Evolutionary conservation across 2,888 invertebrate species (phyloP), one percentile per base, ranked within the genome.

Genomic region (Pristionchus maxplancki): DNA sequence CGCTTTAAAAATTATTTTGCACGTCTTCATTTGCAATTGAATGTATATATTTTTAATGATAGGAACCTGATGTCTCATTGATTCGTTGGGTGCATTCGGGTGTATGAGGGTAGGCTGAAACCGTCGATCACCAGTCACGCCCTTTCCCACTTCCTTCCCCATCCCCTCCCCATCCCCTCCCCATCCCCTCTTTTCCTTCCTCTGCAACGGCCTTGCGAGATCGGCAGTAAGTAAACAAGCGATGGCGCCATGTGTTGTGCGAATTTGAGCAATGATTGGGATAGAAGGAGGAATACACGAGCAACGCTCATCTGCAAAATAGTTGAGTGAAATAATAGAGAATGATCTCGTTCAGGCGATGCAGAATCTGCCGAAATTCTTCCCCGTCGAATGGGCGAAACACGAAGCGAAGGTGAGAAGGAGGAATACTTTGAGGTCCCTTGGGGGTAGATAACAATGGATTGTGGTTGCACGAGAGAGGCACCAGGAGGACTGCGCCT

Each of bases 341-440:
- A 58, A 17, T 58, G 6, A 17, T 64, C 53, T 58, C 58, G 44
- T 37, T 83, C 48, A 85, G 85, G 85, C 64, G 3, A 85, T 85
- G 85, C 24, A 62, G 50, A 64, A 62, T 44, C 85, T 85, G n/a
- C 64, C 85, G 40, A 64, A 62, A 44, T 64, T 85, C 44, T 85
- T 85, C 64, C 64, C 85, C 17, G 44, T n/a, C 4, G 85, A 85
- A 15, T 85, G 85, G 85, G 64, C 62, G 31, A 44, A 17, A 5
- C 40, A 85, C 20, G 85, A 64, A 64, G 15, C 62, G 24, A 40
- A 64, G 53, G 85, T 64, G 31, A 62, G 48, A 8, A 13, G 11
- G 44, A 6, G 11, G 44, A 44, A 17, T 58, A 17, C 8, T 11
- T n/a, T 64, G 31, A 31, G 13, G 15, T n/a, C n/a, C n/a, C n/a